Base-by-base conservation (phyloP, 2,113 vertebrate genomes). In the Microcebus ravelobensis region DNA sequence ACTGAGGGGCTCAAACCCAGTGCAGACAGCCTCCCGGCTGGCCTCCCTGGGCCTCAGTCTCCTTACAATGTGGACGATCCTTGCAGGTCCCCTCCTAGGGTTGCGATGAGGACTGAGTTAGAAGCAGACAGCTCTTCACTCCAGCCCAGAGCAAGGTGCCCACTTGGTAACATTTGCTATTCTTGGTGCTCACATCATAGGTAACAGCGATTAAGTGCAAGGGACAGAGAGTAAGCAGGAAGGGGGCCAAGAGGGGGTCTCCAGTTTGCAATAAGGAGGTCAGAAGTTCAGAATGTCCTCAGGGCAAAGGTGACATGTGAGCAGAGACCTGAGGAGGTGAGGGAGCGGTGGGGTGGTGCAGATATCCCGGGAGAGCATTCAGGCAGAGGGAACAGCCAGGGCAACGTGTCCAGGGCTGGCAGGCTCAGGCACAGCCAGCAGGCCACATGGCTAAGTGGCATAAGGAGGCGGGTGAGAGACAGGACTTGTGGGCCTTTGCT, bases 111-210 rank as follows among this genome's bases (percentile, higher is more conserved):
- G 39, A 71, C 11, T 6, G 29, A 82, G 71, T 48, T 52, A 42
- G 39, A 11, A 8, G n/a, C 9, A 21, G 80, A 27, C 48, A 52
- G 50, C 29, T 4, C 48, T 52, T 59, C 25, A 1, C 55, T 11
- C 13, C 36, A n/a, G 84, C 68, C 70, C 0, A 0, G 52, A 31
- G 25, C 45, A 3, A 3, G 23, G 29, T 0, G 48, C 65, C 81
- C 93, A 36, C 48, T 91, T 13, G 4, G 85, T 1, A 18, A 6
- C 87, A 31, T 39, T 2, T 29, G n/a, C 50, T 31, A 39, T 52
- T 23, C 5, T 11, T 0, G 12, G 0, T 61, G 73, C 14, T 59
- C 36, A 48, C 4, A 0, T 20, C 12, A 1, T 6, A 0, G 45
- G 52, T 27, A 12, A 13, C 12, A 1, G 27, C 0, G 0, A 39